These are phyloP conservation scores for Phymanthus crucifer DNA, from an alignment of 92 coral and sea anemone genomes.

Conservation along the genomic window DNA sequence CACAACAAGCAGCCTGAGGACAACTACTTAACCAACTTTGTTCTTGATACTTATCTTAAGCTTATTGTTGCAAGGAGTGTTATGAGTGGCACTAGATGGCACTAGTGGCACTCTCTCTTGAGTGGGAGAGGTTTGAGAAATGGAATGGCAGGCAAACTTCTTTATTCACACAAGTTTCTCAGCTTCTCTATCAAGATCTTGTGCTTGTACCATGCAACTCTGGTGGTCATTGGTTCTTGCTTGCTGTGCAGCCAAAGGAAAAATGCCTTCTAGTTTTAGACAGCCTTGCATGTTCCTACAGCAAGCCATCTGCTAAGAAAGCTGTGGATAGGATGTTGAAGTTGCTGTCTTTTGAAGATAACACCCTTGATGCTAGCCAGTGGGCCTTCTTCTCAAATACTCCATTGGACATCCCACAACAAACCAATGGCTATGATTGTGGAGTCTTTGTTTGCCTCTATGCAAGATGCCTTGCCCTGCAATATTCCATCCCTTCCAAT, in stretches of 20 bases:
- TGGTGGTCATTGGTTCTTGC: constrained; percentile 44
- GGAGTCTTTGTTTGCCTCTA: constrained; percentile 47
- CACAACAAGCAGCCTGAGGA: constrained; percentile 38
- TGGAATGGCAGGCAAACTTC: background rate
- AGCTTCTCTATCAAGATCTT: constrained; percentile 33
- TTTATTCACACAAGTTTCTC: constrained; percentile 28
- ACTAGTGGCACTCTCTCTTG: constrained; percentile 13
- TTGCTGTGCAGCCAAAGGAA: constrained; percentile 41
- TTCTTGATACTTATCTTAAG: constrained; percentile 37
- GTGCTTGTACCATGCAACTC: constrained; percentile 51
- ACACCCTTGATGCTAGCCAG: background rate
- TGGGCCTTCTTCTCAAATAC: background rate
- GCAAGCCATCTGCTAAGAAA: background rate
- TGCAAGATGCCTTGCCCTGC: constrained; percentile 38
- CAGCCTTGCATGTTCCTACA: background rate
- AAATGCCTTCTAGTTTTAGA: constrained; percentile 32
- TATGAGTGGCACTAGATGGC: constrained; percentile 12
- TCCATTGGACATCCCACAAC: constrained; percentile 38
- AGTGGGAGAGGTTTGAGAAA: constrained; percentile 55
- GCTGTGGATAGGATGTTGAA: background rate
- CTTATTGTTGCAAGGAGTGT: constrained; percentile 24
- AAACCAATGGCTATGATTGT: constrained; percentile 35
- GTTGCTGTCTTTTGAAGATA: background rate
- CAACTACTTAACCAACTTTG: constrained; percentile 46
- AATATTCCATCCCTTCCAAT: constrained; percentile 5